Evolutionary conservation across 2,888 invertebrate genomes (phyloP), one percentile per base, ranked within the genome.

Genomic region (Slavum lentiscoides): DNA sequence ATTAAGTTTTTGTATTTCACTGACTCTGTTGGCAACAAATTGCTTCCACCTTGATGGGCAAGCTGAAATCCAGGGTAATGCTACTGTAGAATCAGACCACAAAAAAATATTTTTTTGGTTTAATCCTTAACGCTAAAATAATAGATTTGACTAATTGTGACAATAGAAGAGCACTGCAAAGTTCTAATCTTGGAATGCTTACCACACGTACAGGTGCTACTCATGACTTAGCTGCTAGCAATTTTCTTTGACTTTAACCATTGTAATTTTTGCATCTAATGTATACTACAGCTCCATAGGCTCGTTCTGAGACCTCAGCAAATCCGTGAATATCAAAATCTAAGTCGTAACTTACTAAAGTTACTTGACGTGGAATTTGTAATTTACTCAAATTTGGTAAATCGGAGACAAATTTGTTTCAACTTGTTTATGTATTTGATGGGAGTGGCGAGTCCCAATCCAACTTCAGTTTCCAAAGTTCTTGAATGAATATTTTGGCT

Each of bases 1-100:
- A 2, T 53, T 23, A 2, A 69, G 3, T 0, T 5, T 39, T 19
- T 83, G 83, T 8, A 85, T 85, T 73, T 83, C 62, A 11, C 83
- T 53, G 4, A 85, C 84, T 62, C 84, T 37, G 68, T 85, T 85
- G 2, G 82, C 82, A 0, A 85, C 84, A 82, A 84, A 85, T 1
- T 84, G 83, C 62, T 85, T 84, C 83, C 84, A 85, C 17, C 82
- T 21, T 37, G 64, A 30, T 13, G 83, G 81, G 68, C 83, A 82
- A 17, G 83, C 74, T 17, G 66, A 19, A 49, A 81, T 43, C 82
- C 81, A 82, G 15, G 68, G 43, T 8, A 82, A 49, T 17, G 61
- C 49, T 17, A 75, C 21, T 0, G 55, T 81, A 11, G 82, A 81
- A 58, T 82, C 75, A 1, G 69, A 55, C n/a, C 66, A 82, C 1